phyloP scores from a whole-genome alignment of 2,113 vertebrate species.

The Collichthys lucidus region DNA sequence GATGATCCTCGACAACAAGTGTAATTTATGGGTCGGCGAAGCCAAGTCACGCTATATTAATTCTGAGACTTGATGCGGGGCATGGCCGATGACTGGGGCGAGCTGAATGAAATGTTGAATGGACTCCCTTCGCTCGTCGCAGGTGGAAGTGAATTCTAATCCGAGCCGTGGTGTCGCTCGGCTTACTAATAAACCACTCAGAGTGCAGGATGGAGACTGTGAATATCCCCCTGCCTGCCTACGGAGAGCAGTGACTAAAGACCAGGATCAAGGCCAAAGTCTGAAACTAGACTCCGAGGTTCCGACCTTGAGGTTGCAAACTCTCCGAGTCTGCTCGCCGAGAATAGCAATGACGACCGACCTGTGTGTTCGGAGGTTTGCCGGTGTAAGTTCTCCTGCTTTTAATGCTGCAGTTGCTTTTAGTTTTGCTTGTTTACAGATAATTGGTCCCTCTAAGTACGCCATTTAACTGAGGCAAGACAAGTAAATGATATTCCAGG shows the following conservation, averaged over 20 bases:
- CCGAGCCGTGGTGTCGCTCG: neutral
- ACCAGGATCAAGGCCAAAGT: conserved; percentile 49
- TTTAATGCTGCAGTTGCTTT: neutral
- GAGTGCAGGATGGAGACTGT: conserved; percentile 39
- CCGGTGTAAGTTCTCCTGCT: neutral
- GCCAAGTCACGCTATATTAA: conserved; percentile 66
- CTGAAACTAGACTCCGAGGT: conserved; percentile 26
- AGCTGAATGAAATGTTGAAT: conserved; percentile 61
- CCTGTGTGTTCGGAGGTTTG: neutral
- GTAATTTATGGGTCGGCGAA: conserved; percentile 62
- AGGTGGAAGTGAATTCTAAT: conserved; percentile 74
- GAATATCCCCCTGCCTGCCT: conserved; percentile 7
- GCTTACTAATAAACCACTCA: conserved; percentile 65
- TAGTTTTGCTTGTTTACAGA: conserved; percentile 9
- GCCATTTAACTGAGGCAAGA: neutral
- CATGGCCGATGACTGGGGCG: conserved; percentile 37
- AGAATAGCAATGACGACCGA: conserved; percentile 45
- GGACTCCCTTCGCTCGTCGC: conserved; percentile 33
- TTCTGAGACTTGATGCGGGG: conserved; percentile 31
- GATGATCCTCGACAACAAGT: conserved; percentile 48
- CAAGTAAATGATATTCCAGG: neutral
- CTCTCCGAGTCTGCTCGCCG: conserved; percentile 14
- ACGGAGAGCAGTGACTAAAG: conserved; percentile 43
- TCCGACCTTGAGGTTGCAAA: conserved; percentile 45
- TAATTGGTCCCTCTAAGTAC: neutral